Base-by-base conservation (phyloP, 1,140 invertebrate species). In the Trachymyrmex cornetzi region DNA sequence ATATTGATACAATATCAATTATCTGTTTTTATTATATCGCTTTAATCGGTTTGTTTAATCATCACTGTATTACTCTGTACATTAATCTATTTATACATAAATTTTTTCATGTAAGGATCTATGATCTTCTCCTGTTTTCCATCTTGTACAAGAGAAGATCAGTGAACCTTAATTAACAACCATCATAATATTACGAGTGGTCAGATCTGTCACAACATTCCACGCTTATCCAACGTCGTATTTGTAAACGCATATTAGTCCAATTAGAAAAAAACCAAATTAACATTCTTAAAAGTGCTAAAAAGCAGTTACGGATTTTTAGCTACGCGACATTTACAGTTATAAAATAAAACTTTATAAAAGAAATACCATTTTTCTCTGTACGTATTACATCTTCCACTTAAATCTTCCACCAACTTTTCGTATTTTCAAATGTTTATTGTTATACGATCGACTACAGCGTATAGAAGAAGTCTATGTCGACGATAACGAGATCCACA, bases 1-100 rank as follows among this genome's bases (percentile, higher is more conserved):
- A 94, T 94, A 93, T 93, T 93, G 91, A 94, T 94, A 93, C 92
- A 94, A 94, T 93, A 93, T 93, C 92, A 94, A 93, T 92, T 86
- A 92, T 92, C 90, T 80, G 88, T 16, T 50, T 85, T 91, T 50
- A 84, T 38, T 84, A 69, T 71, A 71, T 57, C 50, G 53, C 50
- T 74, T 84, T 61, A 61, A 74, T 75, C 38, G 24, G 84, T 87
- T 92, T 91, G 86, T 90, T 92, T 90, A 93, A 93, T 94, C 88
- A 92, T 93, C 90, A 92, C 90, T 92, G 91, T 92, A 91, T 69
- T 93, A 79, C 93, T 93, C 93, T 94, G 90, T 94, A 94, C 93
- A 94, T 92, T 94, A 93, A 89, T 88, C 90, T 93, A 92, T 92
- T 93, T 93, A 94, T 92, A 94, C 91, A 94, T 93, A 93, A 93